These are phyloP conservation scores for Marcusenius ussheri DNA, from an alignment of 2,113 vertebrate genomes.

Conservation along the genomic window DNA sequence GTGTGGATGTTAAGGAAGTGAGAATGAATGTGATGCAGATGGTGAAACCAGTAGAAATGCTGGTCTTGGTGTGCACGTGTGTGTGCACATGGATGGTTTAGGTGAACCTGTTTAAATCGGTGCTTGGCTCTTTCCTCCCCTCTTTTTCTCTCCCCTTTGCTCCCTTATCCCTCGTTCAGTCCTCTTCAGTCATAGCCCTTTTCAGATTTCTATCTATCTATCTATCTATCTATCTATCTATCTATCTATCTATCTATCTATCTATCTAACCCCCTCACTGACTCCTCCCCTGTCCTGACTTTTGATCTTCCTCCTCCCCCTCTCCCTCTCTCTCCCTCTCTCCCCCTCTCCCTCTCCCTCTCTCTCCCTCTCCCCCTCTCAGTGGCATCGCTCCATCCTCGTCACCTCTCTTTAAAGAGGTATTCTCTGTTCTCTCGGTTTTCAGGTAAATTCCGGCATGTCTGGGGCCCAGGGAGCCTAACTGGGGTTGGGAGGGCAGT, in stretches of 20 bases:
- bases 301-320: constrained; percentile 1
- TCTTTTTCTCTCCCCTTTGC: not conserved
- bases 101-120: not conserved
- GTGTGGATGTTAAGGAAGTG: not conserved
- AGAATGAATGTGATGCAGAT: not conserved
- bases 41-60: not conserved
- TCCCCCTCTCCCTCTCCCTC: not conserved
- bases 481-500: constrained; percentile 33
- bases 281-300: constrained; percentile 20
- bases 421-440: constrained; percentile 69
- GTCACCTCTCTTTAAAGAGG: constrained; percentile 63
- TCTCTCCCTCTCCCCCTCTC: constrained; percentile 31
- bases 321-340: not conserved
- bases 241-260: not conserved
- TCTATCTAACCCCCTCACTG: constrained; percentile 12
- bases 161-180: not conserved
- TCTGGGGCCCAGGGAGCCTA: constrained; percentile 46
- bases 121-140: constrained; percentile 1
- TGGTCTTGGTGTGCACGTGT: not conserved
- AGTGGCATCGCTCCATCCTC: constrained; percentile 54
- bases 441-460: constrained; percentile 74
- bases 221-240: constrained; percentile 8
- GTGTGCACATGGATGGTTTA: not conserved
- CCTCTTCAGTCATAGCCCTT: not conserved
- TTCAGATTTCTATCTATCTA: not conserved